Base-by-base conservation (phyloP, 1,140 invertebrate species). In the Calliopsis andreniformis region DNA sequence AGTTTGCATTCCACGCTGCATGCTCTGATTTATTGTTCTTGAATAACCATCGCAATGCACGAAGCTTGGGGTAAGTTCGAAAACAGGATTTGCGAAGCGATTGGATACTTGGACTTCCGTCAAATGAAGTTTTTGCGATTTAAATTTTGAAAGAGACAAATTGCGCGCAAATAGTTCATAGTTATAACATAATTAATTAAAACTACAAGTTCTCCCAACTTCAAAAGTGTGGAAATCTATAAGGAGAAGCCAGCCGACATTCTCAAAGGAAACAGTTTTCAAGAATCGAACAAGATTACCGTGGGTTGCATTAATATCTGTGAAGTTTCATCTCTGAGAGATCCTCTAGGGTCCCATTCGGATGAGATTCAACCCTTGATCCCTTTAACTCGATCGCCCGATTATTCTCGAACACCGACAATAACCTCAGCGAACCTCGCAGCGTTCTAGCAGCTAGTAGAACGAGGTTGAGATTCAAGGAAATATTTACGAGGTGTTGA, bases 241-340 rank as follows among this genome's bases (percentile, higher is more conserved):
- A n/a, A n/a, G n/a, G n/a, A n/a, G n/a, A n/a, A n/a, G n/a, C n/a
- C n/a, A n/a, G n/a, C n/a, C n/a, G n/a, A n/a, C n/a, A n/a, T n/a
- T n/a, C n/a, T n/a, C n/a, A n/a, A n/a, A n/a, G n/a, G n/a, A n/a
- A n/a, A n/a, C n/a, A n/a, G n/a, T n/a, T 47, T 49, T 7, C 16
- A 20, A 45, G 63, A 47, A 47, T 56, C 71, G 62, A 75, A 67
- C 28, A 47, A 75, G 71, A 67, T 75, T 75, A 75, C 51, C n/a
- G 28, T 8, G 23, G 66, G 67, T 73, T 62, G 70, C 70, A 73
- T 73, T 66, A 73, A 66, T 42, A 66, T 73, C 70, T 28, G 25
- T 67, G n/a, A 45, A 18, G 20, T 20, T 49, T 18, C 47, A 14
- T 53, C 62, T 56, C 39, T n/a, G 25, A 35, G 71, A 28, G 32